These are phyloP conservation scores for Chrysogorgia sp. DNA, from an alignment of 92 coral and sea anemone genomes.

Conservation along the genomic window DNA sequence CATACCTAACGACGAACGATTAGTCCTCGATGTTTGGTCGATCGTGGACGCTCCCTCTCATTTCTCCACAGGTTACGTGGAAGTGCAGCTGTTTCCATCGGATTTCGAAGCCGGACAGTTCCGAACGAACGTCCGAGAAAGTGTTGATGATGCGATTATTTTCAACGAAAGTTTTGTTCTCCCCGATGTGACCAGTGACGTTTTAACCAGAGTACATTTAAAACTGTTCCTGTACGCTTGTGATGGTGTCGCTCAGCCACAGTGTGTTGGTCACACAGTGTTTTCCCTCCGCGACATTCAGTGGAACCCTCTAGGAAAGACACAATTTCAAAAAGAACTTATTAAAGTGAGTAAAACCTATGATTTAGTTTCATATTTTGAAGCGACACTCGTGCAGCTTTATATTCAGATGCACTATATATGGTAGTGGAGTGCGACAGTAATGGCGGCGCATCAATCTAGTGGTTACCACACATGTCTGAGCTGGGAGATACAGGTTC, in stretches of 20 bases:
- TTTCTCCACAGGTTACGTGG: slow-evolving; percentile 23
- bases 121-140: slow-evolving; percentile 29
- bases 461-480: no score
- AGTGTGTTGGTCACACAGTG: slow-evolving; percentile 43
- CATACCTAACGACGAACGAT: slow-evolving; percentile 5
- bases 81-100: slow-evolving; percentile 39
- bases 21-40: slow-evolving; percentile 33
- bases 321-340: slow-evolving; percentile 19
- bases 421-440: no score
- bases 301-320: slow-evolving; percentile 31
- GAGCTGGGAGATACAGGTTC: no score
- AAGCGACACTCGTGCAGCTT: no score
- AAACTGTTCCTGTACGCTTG: slow-evolving; percentile 23
- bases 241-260: not conserved
- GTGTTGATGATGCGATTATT: not conserved
- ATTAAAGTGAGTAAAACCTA: slow-evolving; percentile 15
- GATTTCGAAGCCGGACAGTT: slow-evolving; percentile 39
- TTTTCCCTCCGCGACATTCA: slow-evolving; percentile 19
- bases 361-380: no score
- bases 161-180: slow-evolving; percentile 41
- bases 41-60: slow-evolving; percentile 12
- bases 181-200: slow-evolving; percentile 20
- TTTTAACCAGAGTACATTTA: not conserved
- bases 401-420: no score
- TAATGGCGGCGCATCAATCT: no score